Evolutionary conservation across 1,140 invertebrate species (phyloP), one percentile per base, ranked within the genome.

Genomic region (Asbolus verrucosus): DNA sequence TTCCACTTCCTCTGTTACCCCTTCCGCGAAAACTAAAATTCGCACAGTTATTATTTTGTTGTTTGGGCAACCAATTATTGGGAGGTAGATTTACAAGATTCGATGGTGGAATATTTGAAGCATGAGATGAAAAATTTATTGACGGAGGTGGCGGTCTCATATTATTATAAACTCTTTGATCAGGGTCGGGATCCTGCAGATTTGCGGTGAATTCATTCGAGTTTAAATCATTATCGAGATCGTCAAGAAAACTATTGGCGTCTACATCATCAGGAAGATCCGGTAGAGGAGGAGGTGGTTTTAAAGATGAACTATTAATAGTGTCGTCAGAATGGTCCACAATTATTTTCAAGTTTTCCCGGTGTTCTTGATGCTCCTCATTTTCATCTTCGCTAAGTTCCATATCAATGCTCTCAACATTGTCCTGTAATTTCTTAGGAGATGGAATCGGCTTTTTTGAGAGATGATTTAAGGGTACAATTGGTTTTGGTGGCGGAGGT

Each of bases 361-460:
- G 30, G 1, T 46, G n/a, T 6, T 24, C 15, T 60, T 27, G 27
- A 30, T 8, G 9, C 9, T 71, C 76, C 38, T 82, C 82, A 0
- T 67, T 78, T 15, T 90, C 89, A n/a, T 90, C 89, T 70, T 90
- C 89, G 14, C 88, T 90, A 83, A 91, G 85, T 54, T 91, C 89
- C 89, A 91, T 91, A 67, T 91, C 89, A 24, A 90, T 85, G 72
- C 85, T 87, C 74, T 87, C 87, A 4, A 88, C 86, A 79, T 87
- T 90, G 71, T 89, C 88, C 36, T 80, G 73, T 1, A 76, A 74
- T 77, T 82, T 82, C 65, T 80, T 76, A 8, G 70, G 79, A 70
- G 11, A 81, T 76, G 39, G 85, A 83, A 76, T 73, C 77, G 73
- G 81, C 82, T 81, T 77, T 81, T 71, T 78, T 85, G 75, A 43